Evolutionary conservation across 2,113 vertebrate genomes (phyloP), one percentile per base, ranked within the genome.

Genomic region (Sarotherodon lohbergeri): DNA sequence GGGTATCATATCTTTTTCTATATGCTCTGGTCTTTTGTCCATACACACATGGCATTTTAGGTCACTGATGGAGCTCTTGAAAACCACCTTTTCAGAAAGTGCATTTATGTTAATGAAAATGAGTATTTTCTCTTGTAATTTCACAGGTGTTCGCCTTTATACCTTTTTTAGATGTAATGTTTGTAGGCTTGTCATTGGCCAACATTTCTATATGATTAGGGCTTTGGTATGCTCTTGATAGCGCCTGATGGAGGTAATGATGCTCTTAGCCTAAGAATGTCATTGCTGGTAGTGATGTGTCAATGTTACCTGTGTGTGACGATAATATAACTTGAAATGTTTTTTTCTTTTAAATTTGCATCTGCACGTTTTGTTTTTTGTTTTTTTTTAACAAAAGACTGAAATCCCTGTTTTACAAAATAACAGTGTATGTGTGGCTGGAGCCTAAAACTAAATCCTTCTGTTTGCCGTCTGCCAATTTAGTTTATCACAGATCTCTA

Each of bases 281-380:
- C 6, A 22, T 39, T 39, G 61, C 10, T 39, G 61, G 61, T 39
- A 2, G 34, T 66, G 34, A 66, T 66, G 8, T 36, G 36, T 39
- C 36, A 39, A 9, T 39, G 36, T 9, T 39, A 39, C 36, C 3
- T 9, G 8, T 39, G 36, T 39, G 36, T 39, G 36, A 39, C 8
- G 3, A 39, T 9, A 39, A 39, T 39, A 39, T 9, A 39, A 39
- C 36, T 39, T 36, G 34, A 36, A 32, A 32, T 32, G 32, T 5
- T 32, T 32, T 32, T 32, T 32, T 32, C 27, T 29, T 29, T 29
- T 29, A 29, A 29, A 63, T 63, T 63, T 63, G 59, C 17, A 63
- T 66, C 61, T 66, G 1, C 61, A 39, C 0, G 0, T 1, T 6
- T 7, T 19, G 29, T 1, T 0, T 27, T 0, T 2, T 2, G 1